Percentiles rank a stretch among this genome's conserved stretches.
Conservation (phyloP, 1,140 invertebrate species). For the Drosophila nikananu region DNA sequence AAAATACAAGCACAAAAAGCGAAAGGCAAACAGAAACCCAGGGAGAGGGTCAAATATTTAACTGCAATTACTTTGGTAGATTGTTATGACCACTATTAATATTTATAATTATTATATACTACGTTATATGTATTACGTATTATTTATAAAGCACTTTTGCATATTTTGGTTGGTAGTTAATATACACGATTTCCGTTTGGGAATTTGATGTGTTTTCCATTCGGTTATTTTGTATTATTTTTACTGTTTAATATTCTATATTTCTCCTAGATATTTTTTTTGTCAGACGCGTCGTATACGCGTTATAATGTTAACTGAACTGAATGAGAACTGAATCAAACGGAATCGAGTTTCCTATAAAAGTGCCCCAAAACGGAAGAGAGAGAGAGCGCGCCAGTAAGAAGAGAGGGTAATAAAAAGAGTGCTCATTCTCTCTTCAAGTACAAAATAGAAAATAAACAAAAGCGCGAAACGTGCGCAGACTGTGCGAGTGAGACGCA, state of each 20-base stretch:
- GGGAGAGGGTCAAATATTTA: constrained; percentile 25
- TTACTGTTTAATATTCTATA: constrained; percentile 27
- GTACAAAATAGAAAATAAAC: constrained; percentile 64
- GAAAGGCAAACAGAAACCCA: constrained; percentile 28
- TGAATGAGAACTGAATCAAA: constrained; percentile 47
- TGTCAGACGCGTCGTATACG: constrained; percentile 52
- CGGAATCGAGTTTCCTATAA: constrained; percentile 69
- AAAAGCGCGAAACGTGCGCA: constrained; percentile 74
- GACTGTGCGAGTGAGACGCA: constrained; percentile 23
- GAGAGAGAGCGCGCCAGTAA: constrained; percentile 12
- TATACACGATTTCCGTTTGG: constrained; percentile 42
- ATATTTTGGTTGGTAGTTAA: constrained; percentile 17
- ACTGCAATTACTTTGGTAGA: constrained; percentile 43
- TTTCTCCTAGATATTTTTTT: constrained; percentile 43
- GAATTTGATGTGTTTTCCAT: not conserved
- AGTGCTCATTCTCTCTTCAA: constrained; percentile 5
- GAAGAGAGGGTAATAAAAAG: constrained; percentile 15
- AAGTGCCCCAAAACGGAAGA: constrained; percentile 26
- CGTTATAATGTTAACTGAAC: constrained; percentile 82
- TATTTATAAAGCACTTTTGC: constrained; percentile 56
- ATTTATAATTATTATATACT: constrained; percentile 16
- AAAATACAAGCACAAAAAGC: constrained; percentile 46
- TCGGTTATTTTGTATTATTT: not conserved
- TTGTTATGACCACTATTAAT: constrained; percentile 31
- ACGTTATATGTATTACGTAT: constrained; percentile 46